phyloP scores from a whole-genome alignment of 1,140 invertebrate genomes.

The Chironomus striatipennis region DNA sequence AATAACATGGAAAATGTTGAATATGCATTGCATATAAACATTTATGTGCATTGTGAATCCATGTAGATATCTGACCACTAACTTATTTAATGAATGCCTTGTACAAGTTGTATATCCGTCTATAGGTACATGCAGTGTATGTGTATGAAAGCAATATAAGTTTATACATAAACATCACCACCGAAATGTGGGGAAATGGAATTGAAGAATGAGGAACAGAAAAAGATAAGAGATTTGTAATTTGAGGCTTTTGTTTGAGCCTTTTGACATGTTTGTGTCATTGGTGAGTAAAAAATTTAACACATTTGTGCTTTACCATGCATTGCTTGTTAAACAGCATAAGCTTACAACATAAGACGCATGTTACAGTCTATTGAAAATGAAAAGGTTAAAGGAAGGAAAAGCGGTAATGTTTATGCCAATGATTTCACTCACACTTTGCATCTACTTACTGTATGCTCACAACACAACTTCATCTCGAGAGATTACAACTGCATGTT shows the following conservation, averaged over 20 bases:
- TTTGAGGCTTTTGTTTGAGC: slow-evolving; percentile 12
- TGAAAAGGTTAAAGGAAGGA: too few relatives aligned
- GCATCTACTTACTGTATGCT: too few relatives aligned
- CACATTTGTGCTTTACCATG: neutral
- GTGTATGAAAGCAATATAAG: neutral
- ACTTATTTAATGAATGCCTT: slow-evolving; percentile 10
- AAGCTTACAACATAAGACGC: slow-evolving; percentile 12
- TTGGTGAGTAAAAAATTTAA: neutral
- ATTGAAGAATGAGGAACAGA: neutral
- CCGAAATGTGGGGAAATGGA: neutral
- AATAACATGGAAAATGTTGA: neutral
- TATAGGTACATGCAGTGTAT: too few relatives aligned
- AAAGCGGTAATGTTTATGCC: too few relatives aligned
- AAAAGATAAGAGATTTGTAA: neutral
- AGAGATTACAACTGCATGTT: too few relatives aligned
- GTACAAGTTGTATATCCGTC: too few relatives aligned
- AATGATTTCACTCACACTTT: too few relatives aligned
- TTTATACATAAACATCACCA: neutral
- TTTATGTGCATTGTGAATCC: neutral
- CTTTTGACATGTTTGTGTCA: slow-evolving; percentile 12
- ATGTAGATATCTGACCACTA: neutral
- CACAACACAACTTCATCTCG: too few relatives aligned
- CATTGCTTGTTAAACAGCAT: neutral
- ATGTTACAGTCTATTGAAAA: neutral
- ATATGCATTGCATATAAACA: neutral